phyloP scores from a whole-genome alignment of 2,113 vertebrate species.

The Oncorhynchus masou region DNA sequence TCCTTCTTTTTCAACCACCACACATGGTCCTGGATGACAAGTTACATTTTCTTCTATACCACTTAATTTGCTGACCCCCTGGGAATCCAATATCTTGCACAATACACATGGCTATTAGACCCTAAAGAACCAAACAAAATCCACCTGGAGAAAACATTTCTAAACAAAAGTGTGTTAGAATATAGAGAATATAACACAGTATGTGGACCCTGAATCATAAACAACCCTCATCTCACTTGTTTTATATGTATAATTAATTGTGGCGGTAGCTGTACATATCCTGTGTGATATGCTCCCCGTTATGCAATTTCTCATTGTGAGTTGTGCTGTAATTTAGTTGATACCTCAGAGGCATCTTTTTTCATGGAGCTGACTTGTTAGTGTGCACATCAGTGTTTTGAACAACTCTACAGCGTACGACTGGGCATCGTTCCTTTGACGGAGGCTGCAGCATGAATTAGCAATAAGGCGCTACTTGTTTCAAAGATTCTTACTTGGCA shows the following conservation, averaged over 20 bases:
- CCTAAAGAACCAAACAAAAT: neutral
- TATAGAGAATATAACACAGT: too few relatives aligned
- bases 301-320: neutral
- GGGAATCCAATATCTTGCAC: neutral
- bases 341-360: neutral
- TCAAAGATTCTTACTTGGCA: conserved; percentile 52
- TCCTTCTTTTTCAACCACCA: neutral
- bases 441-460: conserved; percentile 53
- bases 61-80: neutral
- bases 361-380: neutral
- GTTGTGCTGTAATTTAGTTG: too few relatives aligned
- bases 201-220: neutral
- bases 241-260: too few relatives aligned
- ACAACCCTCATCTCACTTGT: too few relatives aligned
- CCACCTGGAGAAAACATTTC: neutral
- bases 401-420: too few relatives aligned
- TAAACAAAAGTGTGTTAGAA: neutral
- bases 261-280: neutral
- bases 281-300: neutral
- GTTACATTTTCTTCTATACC: neutral
- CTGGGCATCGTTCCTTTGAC: conserved; percentile 14
- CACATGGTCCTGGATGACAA: neutral
- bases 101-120: neutral
- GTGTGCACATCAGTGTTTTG: too few relatives aligned
- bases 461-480: conserved; percentile 46